Evolutionary conservation across 2,797 vertebrate genomes (phyloP).

Genomic region (Chelmon rostratus): DNA sequence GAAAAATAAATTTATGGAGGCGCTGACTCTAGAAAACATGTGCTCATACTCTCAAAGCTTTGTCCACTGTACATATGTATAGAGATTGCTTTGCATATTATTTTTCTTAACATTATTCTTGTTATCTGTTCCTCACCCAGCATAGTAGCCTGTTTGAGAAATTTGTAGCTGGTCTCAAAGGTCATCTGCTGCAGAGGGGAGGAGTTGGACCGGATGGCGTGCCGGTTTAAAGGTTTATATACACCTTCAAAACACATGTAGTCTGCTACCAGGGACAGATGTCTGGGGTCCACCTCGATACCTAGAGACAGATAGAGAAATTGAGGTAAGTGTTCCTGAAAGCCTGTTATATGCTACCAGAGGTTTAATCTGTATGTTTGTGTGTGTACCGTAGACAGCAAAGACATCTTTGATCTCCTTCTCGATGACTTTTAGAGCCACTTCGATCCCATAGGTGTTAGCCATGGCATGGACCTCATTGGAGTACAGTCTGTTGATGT

Average conservation of each 20-base stretch:
- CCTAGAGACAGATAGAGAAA: conserved; percentile 80
- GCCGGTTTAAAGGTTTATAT: conserved; percentile 94
- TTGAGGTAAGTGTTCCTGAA: neutral
- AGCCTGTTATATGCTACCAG: too few relatives aligned
- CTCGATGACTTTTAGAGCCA: conserved; percentile 93
- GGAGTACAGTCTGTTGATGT: conserved; percentile 92
- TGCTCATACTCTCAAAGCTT: too few relatives aligned
- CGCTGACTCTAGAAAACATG: too few relatives aligned
- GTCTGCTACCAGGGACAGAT: conserved; percentile 96
- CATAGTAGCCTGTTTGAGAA: conserved; percentile 96
- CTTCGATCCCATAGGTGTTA: conserved; percentile 94
- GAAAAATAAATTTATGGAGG: neutral
- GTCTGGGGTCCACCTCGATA: conserved; percentile 95
- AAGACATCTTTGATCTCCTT: conserved; percentile 99
- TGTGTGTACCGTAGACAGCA: conserved; percentile 93
- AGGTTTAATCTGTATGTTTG: neutral
- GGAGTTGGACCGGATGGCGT: conserved; percentile 92
- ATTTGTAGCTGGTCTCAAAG: conserved; percentile 97
- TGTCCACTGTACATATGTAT: too few relatives aligned
- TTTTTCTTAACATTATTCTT: neutral
- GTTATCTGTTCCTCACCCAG: conserved; percentile 83
- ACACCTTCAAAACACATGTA: conserved; percentile 98
- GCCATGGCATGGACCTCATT: conserved; percentile 97
- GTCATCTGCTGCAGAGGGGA: conserved; percentile 99
- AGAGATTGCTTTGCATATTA: too few relatives aligned